A percentile compares a stretch with the other conserved stretches of the same genome.
These are phyloP conservation scores for Cacoxenus indagator DNA, from an alignment of 2,888 invertebrate genomes.

Conservation along the genomic window DNA sequence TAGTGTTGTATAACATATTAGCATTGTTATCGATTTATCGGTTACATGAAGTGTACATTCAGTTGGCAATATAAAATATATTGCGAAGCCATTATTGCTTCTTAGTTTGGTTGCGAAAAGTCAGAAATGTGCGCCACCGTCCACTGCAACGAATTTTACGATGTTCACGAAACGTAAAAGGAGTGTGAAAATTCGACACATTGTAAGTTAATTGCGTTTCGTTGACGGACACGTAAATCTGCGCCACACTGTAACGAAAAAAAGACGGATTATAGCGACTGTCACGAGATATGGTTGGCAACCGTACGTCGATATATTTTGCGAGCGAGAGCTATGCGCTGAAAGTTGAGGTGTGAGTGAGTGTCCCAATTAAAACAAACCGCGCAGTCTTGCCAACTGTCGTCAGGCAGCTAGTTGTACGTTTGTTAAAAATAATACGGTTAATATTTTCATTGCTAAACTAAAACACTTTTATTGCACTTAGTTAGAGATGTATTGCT, in stretches of 20 bases:
- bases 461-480: too few relatives aligned
- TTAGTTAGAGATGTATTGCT: too few relatives aligned
- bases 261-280: conserved; percentile 10
- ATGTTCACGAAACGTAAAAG: neutral
- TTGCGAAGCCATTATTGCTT: neutral
- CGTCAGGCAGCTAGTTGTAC: conserved; percentile 13
- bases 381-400: conserved; percentile 5
- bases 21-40: conserved; percentile 21
- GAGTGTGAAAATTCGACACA: neutral
- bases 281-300: neutral
- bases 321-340: conserved; percentile 6
- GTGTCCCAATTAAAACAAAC: conserved; percentile 6
- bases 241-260: conserved; percentile 1
- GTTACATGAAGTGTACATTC: conserved; percentile 25
- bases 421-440: neutral
- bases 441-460: too few relatives aligned
- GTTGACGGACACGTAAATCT: neutral
- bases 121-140: neutral
- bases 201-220: conserved; percentile 8
- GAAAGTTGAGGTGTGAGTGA: too few relatives aligned
- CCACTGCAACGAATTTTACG: too few relatives aligned
- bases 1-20: neutral
- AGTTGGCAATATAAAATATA: neutral
- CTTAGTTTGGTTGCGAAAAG: neutral
- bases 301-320: too few relatives aligned